These are phyloP conservation scores for Caenorhabditis sp. DNA, from an alignment of 2,888 invertebrate species.

Conservation along the genomic window DNA sequence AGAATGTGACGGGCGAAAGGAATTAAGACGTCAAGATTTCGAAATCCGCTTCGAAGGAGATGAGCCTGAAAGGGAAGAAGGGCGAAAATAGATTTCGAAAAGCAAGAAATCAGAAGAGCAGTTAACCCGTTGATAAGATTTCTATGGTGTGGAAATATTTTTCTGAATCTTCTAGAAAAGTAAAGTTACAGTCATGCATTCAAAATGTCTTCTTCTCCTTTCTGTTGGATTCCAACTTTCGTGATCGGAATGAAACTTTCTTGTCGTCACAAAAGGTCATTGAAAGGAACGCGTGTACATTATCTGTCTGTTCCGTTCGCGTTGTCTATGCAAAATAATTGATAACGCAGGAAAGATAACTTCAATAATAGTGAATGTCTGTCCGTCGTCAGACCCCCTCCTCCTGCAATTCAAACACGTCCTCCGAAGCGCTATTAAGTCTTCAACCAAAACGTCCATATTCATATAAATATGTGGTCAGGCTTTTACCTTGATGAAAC, in stretches of 20 bases:
- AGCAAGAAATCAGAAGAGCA: too few relatives aligned
- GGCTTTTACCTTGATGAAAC: constrained; percentile 6
- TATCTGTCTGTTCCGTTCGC: constrained; percentile 15
- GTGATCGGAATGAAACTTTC: background rate
- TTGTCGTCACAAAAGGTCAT: background rate
- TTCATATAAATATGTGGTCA: background rate
- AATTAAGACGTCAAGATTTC: background rate
- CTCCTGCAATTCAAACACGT: background rate
- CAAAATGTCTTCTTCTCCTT: too few relatives aligned
- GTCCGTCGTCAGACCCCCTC: background rate
- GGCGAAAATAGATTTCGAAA: too few relatives aligned
- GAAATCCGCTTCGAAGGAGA: background rate
- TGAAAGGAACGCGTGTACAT: background rate
- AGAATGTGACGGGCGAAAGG: constrained; percentile 4
- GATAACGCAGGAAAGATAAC: constrained; percentile 2
- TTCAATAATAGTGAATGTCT: background rate
- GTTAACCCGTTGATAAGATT: too few relatives aligned
- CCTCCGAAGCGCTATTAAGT: background rate
- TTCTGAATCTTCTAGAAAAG: too few relatives aligned
- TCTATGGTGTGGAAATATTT: too few relatives aligned
- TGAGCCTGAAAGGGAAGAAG: background rate
- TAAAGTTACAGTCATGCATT: too few relatives aligned
- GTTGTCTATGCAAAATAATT: background rate
- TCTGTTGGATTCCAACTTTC: background rate
- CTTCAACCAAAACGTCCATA: constrained; percentile 16